phyloP scores from a whole-genome alignment of 2,888 invertebrate genomes.

The Philereme vetulata region DNA sequence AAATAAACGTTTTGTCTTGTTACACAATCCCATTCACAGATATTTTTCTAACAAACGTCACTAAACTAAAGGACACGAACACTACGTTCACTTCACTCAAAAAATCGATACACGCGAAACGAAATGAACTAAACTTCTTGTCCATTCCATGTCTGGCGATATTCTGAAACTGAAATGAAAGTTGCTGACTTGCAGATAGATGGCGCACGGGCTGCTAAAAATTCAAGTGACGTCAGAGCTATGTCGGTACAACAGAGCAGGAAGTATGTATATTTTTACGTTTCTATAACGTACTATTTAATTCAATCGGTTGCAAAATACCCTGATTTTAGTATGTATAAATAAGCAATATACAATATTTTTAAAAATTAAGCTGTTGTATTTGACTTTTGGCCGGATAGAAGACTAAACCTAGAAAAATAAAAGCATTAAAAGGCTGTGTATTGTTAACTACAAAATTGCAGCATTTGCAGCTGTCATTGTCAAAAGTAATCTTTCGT shows the following conservation, averaged over 20 bases:
- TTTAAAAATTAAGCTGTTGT: no score
- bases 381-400: not conserved
- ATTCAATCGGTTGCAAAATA: not conserved
- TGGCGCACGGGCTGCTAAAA: constrained; percentile 54
- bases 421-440: constrained; percentile 16
- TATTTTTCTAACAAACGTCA: constrained; percentile 88
- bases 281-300: not conserved
- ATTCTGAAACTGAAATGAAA: constrained; percentile 40
- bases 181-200: constrained; percentile 59
- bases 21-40: constrained; percentile 91
- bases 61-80: constrained; percentile 89
- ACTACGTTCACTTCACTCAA: constrained; percentile 87
- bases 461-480: constrained; percentile 46
- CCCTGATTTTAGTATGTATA: no score
- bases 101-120: constrained; percentile 90
- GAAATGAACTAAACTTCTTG: constrained; percentile 84
- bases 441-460: constrained; percentile 44
- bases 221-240: constrained; percentile 63
- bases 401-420: not conserved
- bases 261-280: constrained; percentile 20
- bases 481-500: constrained; percentile 63
- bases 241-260: constrained; percentile 60
- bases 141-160: constrained; percentile 49
- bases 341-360: no score
- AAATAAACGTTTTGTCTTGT: constrained; percentile 86